Evolutionary conservation across 2,113 vertebrate species (phyloP), one percentile per base, ranked within the genome.

Genomic region (Pomatostomus ruficeps): DNA sequence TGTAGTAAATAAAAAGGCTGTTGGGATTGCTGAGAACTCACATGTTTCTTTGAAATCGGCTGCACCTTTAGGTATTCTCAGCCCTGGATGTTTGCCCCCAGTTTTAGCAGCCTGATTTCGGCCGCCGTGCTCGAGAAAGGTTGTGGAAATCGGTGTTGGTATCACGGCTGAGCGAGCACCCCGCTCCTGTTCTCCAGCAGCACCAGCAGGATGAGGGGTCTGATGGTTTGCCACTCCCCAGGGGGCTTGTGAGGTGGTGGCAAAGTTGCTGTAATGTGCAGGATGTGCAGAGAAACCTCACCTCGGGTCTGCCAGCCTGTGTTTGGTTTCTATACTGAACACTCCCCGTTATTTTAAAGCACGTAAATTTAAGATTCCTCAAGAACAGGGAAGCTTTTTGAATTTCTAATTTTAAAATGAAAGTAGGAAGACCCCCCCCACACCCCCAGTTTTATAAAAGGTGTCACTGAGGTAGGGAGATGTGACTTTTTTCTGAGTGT

Each of bases 261-360:
- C 26, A 79, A 73, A 88, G 57, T 94, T 93, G 8, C 71, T 55
- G 20, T 36, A 3, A 70, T 51, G 43, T n/a, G 51, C 48, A 20
- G 11, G 10, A 12, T 3, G 4, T 77, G 38, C 35, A 75, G 57
- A 65, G 90, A 84, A 52, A 3, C 4, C 42, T 73, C 1, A 0
- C 17, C 68, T 61, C 48, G 16, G 61, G 15, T 11, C 31, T 80
- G 45, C 45, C 83, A 61, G 63, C 43, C 35, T 63, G 57, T 1
- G 0, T 52, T 49, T 38, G 7, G 17, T 4, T 67, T 66, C 71
- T 31, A 31, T 9, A 3, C 8, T 3, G 23, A 51, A 11, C 0
- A 1, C 24, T 72, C 51, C 38, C 28, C 3, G 3, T 67, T 18
- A 6, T 3, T 66, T 95, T 63, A 79, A 79, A 66, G 15, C 3